Evolutionary conservation across 2,797 vertebrate genomes (phyloP).

Genomic region (Poliocrania exsul): DNA sequence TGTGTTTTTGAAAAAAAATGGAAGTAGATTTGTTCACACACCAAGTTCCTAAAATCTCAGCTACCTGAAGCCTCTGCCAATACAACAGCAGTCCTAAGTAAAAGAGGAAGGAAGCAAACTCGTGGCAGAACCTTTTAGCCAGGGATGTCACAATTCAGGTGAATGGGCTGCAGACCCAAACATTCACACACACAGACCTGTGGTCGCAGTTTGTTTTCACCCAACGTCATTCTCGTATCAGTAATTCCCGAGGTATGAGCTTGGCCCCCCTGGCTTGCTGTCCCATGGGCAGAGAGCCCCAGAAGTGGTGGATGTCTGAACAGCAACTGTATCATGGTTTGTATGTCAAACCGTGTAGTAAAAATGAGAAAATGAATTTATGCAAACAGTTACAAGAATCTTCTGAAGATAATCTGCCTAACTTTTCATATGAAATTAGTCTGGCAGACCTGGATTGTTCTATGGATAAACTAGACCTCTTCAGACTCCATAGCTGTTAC

Average conservation of each 20-base stretch:
- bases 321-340: background rate
- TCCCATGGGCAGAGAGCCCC: accelerated
- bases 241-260: accelerated
- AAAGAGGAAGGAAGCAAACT: background rate
- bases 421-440: background rate
- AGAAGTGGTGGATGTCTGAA: background rate
- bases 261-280: background rate
- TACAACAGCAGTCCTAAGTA: background rate
- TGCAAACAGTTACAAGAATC: background rate
- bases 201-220: background rate
- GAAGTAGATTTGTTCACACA: background rate
- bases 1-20: background rate
- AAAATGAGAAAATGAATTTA: background rate
- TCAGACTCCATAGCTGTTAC: background rate
- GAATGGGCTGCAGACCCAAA: background rate
- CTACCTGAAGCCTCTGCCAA: background rate
- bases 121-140: background rate
- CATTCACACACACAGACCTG: background rate
- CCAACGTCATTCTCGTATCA: accelerated
- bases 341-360: accelerated
- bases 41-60: background rate
- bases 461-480: background rate
- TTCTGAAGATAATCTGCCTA: background rate
- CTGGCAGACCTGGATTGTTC: background rate
- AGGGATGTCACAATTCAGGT: accelerated